A percentile compares a stretch with the other conserved stretches of the same genome.
These are phyloP conservation scores for Nasonovia ribisnigri DNA, from an alignment of 2,888 invertebrate species.

Conservation along the genomic window DNA sequence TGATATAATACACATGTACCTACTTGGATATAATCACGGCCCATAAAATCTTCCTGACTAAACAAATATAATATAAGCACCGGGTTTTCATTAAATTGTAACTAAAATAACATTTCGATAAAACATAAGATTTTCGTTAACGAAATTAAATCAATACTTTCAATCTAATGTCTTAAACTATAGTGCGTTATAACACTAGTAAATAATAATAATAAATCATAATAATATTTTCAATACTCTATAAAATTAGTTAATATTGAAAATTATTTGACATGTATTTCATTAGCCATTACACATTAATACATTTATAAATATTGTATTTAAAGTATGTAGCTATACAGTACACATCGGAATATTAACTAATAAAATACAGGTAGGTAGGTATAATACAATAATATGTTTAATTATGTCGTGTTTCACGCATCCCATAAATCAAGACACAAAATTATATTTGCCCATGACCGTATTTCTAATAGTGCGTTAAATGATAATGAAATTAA, in stretches of 20 bases:
- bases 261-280: not conserved
- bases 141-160: not conserved
- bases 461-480: not conserved
- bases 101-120: slow-evolving; percentile 28
- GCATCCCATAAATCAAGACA: not conserved
- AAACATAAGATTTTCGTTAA: slow-evolving; percentile 10
- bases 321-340: not conserved
- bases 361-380: not conserved
- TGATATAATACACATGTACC: not conserved
- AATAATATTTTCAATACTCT: not conserved
- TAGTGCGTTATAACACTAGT: not conserved
- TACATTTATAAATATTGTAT: not conserved
- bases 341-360: not conserved
- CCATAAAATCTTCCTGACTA: slow-evolving; percentile 23
- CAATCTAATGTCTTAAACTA: not conserved
- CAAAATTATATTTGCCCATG: not conserved
- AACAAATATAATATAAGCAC: slow-evolving; percentile 30
- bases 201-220: not conserved
- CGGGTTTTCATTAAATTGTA: not conserved
- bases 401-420: not conserved
- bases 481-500: not conserved
- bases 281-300: not conserved
- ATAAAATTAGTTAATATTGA: not conserved
- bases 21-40: not conserved
- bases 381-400: not conserved